Percentiles rank a stretch among this genome's conserved stretches.
phyloP scores from a whole-genome alignment of 2,797 vertebrate genomes.

The Pristis pectinata region DNA sequence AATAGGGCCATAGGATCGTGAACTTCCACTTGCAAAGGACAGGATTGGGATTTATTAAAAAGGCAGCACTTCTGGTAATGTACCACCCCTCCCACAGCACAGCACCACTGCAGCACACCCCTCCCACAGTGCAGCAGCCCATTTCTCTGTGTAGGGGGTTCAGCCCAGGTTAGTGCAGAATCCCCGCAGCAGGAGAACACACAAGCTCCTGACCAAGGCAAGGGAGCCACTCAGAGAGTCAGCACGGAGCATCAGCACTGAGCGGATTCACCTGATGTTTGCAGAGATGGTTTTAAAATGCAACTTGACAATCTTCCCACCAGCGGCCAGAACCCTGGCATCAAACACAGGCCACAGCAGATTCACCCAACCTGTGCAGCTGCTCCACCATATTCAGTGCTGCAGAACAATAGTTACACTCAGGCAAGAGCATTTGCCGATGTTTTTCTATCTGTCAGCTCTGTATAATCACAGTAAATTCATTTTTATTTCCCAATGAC shows the following conservation, averaged over 20 bases:
- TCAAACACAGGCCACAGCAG: neutral
- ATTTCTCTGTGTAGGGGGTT: too few relatives aligned
- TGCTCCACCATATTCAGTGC: neutral
- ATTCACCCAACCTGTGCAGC: neutral
- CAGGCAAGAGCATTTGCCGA: neutral
- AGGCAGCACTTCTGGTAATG: too few relatives aligned
- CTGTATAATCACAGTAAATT: neutral
- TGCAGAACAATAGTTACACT: neutral
- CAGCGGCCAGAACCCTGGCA: too few relatives aligned
- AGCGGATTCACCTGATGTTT: neutral
- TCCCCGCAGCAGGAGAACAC: neutral
- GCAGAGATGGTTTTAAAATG: neutral
- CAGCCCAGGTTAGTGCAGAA: neutral
- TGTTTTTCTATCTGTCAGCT: neutral
- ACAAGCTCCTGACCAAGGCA: neutral
- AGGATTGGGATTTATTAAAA: neutral
- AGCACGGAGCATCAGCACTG: too few relatives aligned
- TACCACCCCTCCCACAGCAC: too few relatives aligned
- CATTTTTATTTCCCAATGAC: neutral
- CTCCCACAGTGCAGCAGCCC: neutral
- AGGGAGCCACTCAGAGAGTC: neutral
- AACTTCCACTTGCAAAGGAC: neutral
- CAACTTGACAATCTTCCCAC: neutral
- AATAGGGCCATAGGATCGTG: neutral
- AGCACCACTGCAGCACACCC: too few relatives aligned